These are phyloP conservation scores for Gryllus bimaculatus DNA, from an alignment of 1,140 invertebrate genomes.

Conservation along the genomic window DNA sequence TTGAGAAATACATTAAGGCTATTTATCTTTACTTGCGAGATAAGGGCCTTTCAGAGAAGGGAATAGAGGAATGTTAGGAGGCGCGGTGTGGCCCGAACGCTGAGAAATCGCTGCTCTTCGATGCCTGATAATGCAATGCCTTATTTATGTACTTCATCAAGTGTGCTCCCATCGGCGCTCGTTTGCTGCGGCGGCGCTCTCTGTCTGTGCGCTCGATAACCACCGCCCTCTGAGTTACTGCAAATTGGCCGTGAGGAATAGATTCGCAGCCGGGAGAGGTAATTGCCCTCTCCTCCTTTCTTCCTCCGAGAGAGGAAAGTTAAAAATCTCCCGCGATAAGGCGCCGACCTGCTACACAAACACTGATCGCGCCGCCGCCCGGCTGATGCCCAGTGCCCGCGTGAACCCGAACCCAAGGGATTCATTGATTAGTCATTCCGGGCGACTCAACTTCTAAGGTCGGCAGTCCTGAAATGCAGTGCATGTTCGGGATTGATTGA, in stretches of 20 bases:
- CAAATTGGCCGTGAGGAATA: slow-evolving; percentile 1
- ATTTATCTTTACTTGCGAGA: background rate
- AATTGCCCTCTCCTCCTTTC: background rate
- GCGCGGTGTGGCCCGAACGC: background rate
- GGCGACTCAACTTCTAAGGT: too few relatives aligned
- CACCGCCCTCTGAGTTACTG: background rate
- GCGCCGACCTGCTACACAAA: background rate
- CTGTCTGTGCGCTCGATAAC: background rate
- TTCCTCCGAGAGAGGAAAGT: background rate
- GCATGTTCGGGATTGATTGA: too few relatives aligned
- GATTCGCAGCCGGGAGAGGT: background rate
- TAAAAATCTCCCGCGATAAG: background rate
- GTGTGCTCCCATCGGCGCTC: background rate
- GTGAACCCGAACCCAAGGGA: background rate
- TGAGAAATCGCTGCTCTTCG: background rate
- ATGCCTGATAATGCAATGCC: slow-evolving; percentile 1
- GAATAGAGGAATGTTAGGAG: background rate
- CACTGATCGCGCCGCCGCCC: background rate
- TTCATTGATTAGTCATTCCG: too few relatives aligned
- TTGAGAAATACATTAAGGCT: slow-evolving; percentile 5
- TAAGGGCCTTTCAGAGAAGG: background rate
- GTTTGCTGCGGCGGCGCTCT: background rate
- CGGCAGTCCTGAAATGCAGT: too few relatives aligned
- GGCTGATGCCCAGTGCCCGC: background rate
- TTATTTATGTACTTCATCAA: slow-evolving; percentile 6